Conservation (phyloP, 2,797 vertebrate species). For the Clarias laeviceps region DNA sequence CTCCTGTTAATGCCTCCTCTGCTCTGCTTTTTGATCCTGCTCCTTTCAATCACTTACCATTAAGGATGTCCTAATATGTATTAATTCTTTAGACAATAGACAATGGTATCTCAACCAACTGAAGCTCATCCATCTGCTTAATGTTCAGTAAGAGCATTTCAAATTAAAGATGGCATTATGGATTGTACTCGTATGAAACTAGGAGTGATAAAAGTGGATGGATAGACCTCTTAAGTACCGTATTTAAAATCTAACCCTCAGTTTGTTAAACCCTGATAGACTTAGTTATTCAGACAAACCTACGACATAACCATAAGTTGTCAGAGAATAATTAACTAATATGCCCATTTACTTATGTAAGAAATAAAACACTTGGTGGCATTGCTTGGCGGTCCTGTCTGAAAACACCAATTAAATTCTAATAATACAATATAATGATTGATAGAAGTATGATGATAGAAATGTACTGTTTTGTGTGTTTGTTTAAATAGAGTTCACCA, state of each 20-base stretch:
- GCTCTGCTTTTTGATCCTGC: background rate
- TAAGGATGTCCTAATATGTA: background rate
- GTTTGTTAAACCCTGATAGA: background rate
- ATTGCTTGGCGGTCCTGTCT: background rate
- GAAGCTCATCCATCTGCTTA: background rate
- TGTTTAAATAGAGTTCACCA: too few species aligned
- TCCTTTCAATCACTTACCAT: background rate
- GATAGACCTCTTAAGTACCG: background rate
- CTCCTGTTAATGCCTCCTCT: background rate
- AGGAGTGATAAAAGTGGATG: background rate
- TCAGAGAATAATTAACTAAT: background rate
- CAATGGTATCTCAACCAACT: background rate
- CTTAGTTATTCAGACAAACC: background rate
- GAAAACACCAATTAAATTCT: background rate
- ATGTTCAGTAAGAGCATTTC: background rate
- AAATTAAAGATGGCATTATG: background rate
- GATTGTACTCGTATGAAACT: background rate
- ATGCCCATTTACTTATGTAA: background rate
- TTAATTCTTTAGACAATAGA: background rate
- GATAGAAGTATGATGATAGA: too few species aligned
- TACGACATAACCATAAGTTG: background rate
- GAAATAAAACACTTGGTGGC: background rate
- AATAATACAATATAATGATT: background rate
- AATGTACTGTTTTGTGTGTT: too few species aligned
- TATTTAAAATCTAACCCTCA: background rate